These are phyloP conservation scores for Tyrannus savana DNA, from an alignment of 2,113 vertebrate genomes.

Conservation along the genomic window DNA sequence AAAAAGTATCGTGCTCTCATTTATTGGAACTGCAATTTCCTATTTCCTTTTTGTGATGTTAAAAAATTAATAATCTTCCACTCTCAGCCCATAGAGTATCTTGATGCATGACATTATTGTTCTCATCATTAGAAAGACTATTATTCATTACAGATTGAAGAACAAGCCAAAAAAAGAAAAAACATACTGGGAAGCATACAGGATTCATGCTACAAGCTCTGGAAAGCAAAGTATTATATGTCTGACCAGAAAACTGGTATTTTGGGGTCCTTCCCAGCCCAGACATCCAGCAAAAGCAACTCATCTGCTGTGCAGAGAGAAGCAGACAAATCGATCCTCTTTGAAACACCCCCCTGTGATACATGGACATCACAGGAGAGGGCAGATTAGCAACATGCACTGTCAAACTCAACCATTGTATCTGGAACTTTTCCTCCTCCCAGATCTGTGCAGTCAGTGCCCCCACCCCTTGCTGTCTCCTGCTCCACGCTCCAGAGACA, in stretches of 20 bases:
- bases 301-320: neutral
- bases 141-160: neutral
- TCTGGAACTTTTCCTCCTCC: neutral
- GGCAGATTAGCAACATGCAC: neutral
- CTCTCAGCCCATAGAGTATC: neutral
- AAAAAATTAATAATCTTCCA: neutral
- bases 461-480: neutral
- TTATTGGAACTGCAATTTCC: neutral
- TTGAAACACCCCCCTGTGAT: neutral
- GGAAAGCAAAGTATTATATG: neutral
- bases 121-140: neutral
- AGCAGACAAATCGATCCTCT: neutral
- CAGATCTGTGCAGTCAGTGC: neutral
- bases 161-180: neutral
- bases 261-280: neutral
- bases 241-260: neutral
- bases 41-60: neutral
- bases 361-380: neutral
- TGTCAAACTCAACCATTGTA: neutral
- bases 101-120: neutral
- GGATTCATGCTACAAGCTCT: neutral
- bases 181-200: neutral
- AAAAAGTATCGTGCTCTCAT: neutral
- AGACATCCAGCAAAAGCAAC: neutral
- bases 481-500: neutral